Base-by-base conservation (phyloP, 2,797 vertebrate genomes). In the Tragopan temminckii region DNA sequence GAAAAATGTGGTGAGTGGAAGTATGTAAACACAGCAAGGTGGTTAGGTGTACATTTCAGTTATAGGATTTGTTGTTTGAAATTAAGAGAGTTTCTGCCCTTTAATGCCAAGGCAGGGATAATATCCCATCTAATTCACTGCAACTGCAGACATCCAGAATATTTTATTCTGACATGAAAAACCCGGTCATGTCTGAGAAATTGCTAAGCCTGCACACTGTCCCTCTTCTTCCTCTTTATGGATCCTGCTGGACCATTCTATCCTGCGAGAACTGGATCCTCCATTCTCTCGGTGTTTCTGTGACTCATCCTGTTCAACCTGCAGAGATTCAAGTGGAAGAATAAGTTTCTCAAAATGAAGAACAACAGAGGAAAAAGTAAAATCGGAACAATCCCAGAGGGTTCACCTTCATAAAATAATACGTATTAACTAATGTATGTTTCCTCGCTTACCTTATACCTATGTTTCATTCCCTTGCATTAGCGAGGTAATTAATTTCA, bases 401-500 rank as follows among this genome's bases (percentile, higher is more conserved):
- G 13, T 69, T 83, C 40, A 58, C 13, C 29, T 72, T 85, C 13
- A 21, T 69, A 66, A 90, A 92, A 78, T 20, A 63, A 17, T 31
- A n/a, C 5, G 7, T 70, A 75, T 36, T 82, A 79, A 57, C 3
- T 2, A 63, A 57, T 38, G 19, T 43, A 1, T 42, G 25, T 63
- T 93, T 29, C 46, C 43, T 79, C 46, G 59, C 50, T 94, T 93
- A 85, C 63, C 55, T 85, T 94, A 42, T 63, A 83, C 55, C 52
- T 61, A 59, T 58, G 50, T 90, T 93, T 88, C 80, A 38, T 81
- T 88, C 43, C 46, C 38, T 89, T 91, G 59, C 12, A 29, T 87
- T 93, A 84, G 62, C 69, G 59, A 78, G 33, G 79, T 88, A 92
- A 93, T 92, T 93, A 87, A 95, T 92, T 92, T 89, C 93, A 66